These are phyloP conservation scores for Margarornis squamiger DNA, from an alignment of 2,797 vertebrate species.

Conservation along the genomic window DNA sequence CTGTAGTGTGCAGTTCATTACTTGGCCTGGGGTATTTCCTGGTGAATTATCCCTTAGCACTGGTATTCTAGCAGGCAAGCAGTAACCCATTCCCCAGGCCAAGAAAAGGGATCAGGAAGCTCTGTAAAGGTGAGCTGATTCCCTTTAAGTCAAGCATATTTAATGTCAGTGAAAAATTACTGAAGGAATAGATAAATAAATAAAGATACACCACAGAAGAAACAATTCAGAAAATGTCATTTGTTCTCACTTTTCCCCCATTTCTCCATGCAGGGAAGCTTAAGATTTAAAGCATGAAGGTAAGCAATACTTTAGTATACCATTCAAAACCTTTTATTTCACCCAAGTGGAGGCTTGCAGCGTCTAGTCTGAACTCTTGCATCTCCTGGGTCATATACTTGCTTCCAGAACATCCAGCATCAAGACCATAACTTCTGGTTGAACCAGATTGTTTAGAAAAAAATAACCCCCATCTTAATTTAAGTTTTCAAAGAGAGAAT, in stretches of 20 bases:
- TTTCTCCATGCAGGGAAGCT: not conserved
- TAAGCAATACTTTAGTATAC: not conserved
- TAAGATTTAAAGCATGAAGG: not conserved
- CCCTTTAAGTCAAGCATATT: not conserved
- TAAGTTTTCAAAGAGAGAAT: slow-evolving; percentile 61
- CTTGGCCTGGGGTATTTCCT: slow-evolving; percentile 33
- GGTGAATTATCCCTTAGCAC: not conserved
- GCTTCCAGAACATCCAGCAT: slow-evolving; percentile 19
- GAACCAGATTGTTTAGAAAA: slow-evolving; percentile 48
- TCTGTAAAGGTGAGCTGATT: not conserved
- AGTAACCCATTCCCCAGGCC: not conserved
- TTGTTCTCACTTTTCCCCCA: not conserved
- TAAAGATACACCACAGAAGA: not conserved
- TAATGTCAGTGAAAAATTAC: not conserved
- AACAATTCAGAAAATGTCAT: not conserved
- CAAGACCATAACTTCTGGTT: slow-evolving; percentile 55
- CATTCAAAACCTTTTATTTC: not conserved
- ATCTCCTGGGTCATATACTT: not conserved
- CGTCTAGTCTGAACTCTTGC: not conserved
- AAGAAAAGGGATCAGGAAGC: not conserved
- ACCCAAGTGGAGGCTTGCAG: slow-evolving; percentile 35
- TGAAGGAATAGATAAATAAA: not conserved
- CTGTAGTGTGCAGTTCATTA: not conserved
- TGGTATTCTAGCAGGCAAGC: not conserved
- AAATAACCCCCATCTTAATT: slow-evolving; percentile 30